phyloP scores from a whole-genome alignment of 1,140 invertebrate species.

The Drosophila kepulauana region DNA sequence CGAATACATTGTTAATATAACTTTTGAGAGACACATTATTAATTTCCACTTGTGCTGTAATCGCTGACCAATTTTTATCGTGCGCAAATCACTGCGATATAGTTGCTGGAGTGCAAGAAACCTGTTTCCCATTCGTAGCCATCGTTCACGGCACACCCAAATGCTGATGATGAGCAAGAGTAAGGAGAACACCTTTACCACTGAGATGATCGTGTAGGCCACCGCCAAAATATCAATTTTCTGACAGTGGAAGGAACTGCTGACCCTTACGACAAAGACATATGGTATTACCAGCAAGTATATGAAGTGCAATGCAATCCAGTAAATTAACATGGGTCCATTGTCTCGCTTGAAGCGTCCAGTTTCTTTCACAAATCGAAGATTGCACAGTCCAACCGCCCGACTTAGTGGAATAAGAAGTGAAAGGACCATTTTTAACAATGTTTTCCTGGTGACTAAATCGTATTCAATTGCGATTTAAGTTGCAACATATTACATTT shows the following conservation, averaged over 20 bases:
- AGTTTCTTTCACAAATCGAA: conserved; percentile 30
- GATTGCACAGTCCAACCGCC: conserved; percentile 51
- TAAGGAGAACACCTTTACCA: conserved; percentile 26
- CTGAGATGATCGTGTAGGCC: conserved; percentile 43
- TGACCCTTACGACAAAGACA: conserved; percentile 23
- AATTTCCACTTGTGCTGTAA: conserved; percentile 26
- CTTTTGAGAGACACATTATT: background rate
- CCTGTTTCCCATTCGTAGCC: conserved; percentile 42
- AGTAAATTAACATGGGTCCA: conserved; percentile 43
- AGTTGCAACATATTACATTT: background rate
- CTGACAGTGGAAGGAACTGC: conserved; percentile 39
- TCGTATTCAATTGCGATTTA: background rate
- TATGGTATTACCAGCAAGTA: conserved; percentile 51
- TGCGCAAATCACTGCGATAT: conserved; percentile 1
- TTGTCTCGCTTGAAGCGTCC: conserved; percentile 21
- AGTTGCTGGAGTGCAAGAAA: conserved; percentile 9
- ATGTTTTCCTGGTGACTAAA: background rate
- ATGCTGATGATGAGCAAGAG: conserved; percentile 26
- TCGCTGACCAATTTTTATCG: background rate
- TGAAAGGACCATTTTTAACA: conserved; percentile 7
- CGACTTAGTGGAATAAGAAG: conserved; percentile 27
- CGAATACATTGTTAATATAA: conserved; percentile 20
- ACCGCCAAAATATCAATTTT: conserved; percentile 40
- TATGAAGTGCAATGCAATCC: conserved; percentile 40
- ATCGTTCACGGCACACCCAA: conserved; percentile 35